Base-by-base conservation (phyloP, 1,140 invertebrate genomes). In the Eulimnadia texana region DNA sequence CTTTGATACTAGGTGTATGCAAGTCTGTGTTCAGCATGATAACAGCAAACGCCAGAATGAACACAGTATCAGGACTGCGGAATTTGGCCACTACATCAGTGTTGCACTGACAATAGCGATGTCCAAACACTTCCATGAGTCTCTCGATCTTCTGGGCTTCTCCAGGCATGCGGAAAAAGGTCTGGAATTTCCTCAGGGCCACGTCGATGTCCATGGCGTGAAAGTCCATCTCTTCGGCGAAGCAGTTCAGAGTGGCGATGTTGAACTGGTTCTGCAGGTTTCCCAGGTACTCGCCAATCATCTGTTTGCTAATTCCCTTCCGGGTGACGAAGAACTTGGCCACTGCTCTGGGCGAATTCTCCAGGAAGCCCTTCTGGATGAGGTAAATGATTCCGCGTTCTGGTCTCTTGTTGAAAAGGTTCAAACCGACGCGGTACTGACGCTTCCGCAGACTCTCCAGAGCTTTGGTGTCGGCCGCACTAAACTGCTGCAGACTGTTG, bases 351-450 rank as follows among this genome's bases (percentile, higher is more conserved):
- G 95, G 90, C 33, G 89, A 87, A 68, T 93, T 90, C 70, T 98
- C 94, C 16, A 99, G 77, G 73, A 99, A 99, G 16, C 90, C 88
- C 64, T 90, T 82, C 23, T 90, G 81, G 64, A 98, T 95, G 53
- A 99, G 81, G 72, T 98, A 98, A 20, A 83, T 83, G 56, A 99
- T 86, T 23, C 97, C 97, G 62, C 90, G 83, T 73, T 98, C 95
- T 2, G 96, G 95, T 72, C 98, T 98, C 79, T 98, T 99, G 75
- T 99, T 99, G 75, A 99, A 99, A n/a, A 99, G 76, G 77, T 99
- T 99, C 27, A 99, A 76, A 3, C 96, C 96, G 0, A 99, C 94
- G 61, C 96, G 82, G 74, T 99, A 99, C 69, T 96, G 90, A 16
- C 96, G 77, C 73, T 90, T 90, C 58, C 87, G 78, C 47, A 89